These are phyloP conservation scores for Acipenser transmontanus DNA, from an alignment of 2,797 vertebrate species.

Conservation along the genomic window DNA sequence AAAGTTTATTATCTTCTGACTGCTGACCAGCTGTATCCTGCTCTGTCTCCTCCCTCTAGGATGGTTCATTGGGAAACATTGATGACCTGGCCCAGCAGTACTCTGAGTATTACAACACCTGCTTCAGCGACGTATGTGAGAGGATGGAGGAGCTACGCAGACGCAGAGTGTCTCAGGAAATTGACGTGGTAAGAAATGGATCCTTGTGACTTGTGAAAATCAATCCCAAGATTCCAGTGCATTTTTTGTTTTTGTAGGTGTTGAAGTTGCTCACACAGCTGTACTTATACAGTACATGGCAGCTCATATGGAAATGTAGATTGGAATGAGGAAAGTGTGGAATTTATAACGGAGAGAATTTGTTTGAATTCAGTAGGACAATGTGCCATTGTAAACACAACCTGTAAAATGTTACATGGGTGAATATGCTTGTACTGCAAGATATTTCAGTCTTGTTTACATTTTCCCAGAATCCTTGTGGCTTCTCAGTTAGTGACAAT, in stretches of 20 bases:
- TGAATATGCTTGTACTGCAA: background rate
- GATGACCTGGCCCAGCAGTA: conserved; percentile 96
- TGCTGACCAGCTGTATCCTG: background rate
- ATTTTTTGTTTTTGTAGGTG: conserved; percentile 24
- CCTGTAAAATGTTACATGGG: background rate
- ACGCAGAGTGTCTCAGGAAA: conserved; percentile 82
- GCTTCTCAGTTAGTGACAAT: too few species aligned
- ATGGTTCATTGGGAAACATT: conserved; percentile 94
- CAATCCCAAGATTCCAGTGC: too few species aligned
- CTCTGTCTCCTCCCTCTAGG: conserved; percentile 54
- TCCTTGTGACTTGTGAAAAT: background rate
- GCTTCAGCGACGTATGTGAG: conserved; percentile 88
- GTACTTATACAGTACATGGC: too few species aligned
- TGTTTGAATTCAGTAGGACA: too few species aligned
- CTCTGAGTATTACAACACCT: conserved; percentile 96
- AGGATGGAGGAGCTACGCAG: conserved; percentile 94
- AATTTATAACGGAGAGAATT: background rate
- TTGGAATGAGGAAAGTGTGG: background rate
- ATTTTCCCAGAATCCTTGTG: background rate
- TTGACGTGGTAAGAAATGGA: conserved; percentile 72
- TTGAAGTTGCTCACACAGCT: conserved; percentile 8
- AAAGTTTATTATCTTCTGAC: background rate
- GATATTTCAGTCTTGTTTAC: background rate
- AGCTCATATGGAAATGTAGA: too few species aligned
- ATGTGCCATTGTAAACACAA: too few species aligned